These are phyloP conservation scores for Bombylius major DNA, from an alignment of 2,888 invertebrate species.

Conservation along the genomic window DNA sequence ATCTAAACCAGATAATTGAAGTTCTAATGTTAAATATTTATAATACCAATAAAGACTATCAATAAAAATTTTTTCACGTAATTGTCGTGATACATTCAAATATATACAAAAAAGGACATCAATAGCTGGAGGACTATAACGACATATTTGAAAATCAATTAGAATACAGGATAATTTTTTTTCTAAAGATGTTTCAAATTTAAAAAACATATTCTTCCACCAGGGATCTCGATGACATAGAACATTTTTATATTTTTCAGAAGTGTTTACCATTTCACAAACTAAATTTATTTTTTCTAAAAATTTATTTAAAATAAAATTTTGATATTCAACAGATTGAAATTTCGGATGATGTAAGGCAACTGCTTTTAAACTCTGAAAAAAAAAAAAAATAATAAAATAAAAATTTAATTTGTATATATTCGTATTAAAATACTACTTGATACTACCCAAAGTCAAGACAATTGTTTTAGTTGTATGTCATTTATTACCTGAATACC, in stretches of 20 bases:
- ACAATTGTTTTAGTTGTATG: background rate
- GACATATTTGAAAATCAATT: slow-evolving; percentile 32
- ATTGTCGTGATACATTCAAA: slow-evolving; percentile 21
- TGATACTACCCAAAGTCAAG: too few relatives aligned
- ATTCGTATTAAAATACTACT: too few relatives aligned
- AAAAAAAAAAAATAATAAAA: background rate
- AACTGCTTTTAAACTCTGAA: slow-evolving; percentile 21
- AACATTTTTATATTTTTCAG: slow-evolving; percentile 35
- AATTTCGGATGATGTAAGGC: slow-evolving; percentile 21
- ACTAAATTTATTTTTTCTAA: slow-evolving; percentile 19
- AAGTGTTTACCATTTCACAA: slow-evolving; percentile 27
- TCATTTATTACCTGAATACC: slow-evolving; percentile 5
- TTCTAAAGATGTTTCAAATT: background rate
- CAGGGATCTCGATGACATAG: slow-evolving; percentile 36
- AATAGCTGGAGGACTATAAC: slow-evolving; percentile 29
- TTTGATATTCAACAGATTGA: slow-evolving; percentile 15
- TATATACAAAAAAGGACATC: slow-evolving; percentile 28
- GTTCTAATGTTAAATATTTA: slow-evolving; percentile 20
- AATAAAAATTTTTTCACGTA: slow-evolving; percentile 16
- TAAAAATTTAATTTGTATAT: too few relatives aligned
- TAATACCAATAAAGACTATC: slow-evolving; percentile 21
- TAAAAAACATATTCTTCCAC: slow-evolving; percentile 32
- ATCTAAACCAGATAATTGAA: slow-evolving; percentile 24
- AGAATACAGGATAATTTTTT: slow-evolving; percentile 20
- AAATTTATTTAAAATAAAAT: slow-evolving; percentile 23